phyloP scores from a whole-genome alignment of 2,888 invertebrate species.

The Cheilosia scutellata region DNA sequence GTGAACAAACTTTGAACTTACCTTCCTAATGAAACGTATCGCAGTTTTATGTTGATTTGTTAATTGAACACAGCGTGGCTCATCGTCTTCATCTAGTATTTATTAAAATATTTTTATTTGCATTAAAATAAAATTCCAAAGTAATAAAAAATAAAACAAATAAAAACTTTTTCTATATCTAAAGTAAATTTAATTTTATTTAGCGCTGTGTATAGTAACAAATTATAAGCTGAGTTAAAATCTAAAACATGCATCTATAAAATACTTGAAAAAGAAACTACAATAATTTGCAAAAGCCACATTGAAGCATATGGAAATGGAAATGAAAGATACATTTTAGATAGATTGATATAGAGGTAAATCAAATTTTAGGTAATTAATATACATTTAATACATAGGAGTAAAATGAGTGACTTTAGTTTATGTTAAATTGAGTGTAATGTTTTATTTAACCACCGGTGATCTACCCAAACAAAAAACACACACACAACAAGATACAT shows the following conservation, averaged over 20 bases:
- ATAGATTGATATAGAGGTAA: not conserved
- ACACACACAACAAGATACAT: not conserved
- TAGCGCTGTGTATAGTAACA: conserved; percentile 13
- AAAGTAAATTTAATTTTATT: not conserved
- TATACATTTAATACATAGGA: no score
- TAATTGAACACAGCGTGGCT: conserved; percentile 91
- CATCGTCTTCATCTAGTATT: conserved; percentile 90
- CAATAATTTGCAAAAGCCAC: not conserved
- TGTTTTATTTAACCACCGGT: not conserved
- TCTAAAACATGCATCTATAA: not conserved
- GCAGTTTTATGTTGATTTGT: conserved; percentile 95
- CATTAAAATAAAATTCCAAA: conserved; percentile 27
- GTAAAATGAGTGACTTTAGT: no score
- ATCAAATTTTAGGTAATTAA: no score
- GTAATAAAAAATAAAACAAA: not conserved
- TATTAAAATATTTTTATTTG: conserved; percentile 48
- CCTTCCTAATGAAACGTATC: conserved; percentile 96
- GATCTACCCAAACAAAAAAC: conserved; percentile 2
- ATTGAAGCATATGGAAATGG: not conserved
- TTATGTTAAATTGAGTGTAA: no score
- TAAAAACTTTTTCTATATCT: not conserved
- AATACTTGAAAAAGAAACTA: no score
- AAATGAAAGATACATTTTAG: conserved; percentile 1
- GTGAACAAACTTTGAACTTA: conserved; percentile 83
- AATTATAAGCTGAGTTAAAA: not conserved